A percentile compares a stretch with the other conserved stretches of the same genome.
Evolutionary conservation across 2,797 vertebrate species (phyloP).

Genomic region (Sebastes ruberrimus): DNA sequence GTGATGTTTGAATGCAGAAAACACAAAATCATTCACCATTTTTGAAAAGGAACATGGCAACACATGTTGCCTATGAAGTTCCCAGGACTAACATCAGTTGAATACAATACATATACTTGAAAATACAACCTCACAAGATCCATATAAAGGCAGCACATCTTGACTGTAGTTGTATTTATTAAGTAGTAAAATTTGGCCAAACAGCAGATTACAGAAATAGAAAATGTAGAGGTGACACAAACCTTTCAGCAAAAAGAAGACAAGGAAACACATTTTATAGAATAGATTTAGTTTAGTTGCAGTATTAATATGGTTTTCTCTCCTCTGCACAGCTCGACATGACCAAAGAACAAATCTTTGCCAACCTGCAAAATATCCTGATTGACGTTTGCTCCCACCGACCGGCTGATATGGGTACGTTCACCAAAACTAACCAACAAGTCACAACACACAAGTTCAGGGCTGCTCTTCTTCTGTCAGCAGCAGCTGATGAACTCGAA

Average conservation of each 20-base stretch:
- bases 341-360: constrained; percentile 85
- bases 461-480: neutral
- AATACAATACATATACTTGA: neutral
- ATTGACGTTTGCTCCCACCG: constrained; percentile 86
- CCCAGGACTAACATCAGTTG: no score
- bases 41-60: neutral
- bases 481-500: neutral
- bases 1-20: neutral
- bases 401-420: constrained; percentile 83
- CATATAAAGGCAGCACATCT: neutral
- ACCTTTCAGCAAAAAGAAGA: no score
- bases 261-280: neutral
- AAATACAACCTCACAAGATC: neutral
- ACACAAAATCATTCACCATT: neutral
- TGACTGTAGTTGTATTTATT: neutral
- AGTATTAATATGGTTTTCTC: neutral
- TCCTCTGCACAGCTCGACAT: constrained; percentile 87
- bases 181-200: neutral
- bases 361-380: constrained; percentile 86
- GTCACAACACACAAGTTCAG: no score
- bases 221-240: neutral
- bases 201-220: neutral
- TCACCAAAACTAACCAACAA: neutral
- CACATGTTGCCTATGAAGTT: no score
- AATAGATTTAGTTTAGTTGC: neutral